Percentiles rank a stretch among this genome's conserved stretches.
Conservation (phyloP, 1,140 invertebrate genomes). For the Penaeus chinensis region DNA sequence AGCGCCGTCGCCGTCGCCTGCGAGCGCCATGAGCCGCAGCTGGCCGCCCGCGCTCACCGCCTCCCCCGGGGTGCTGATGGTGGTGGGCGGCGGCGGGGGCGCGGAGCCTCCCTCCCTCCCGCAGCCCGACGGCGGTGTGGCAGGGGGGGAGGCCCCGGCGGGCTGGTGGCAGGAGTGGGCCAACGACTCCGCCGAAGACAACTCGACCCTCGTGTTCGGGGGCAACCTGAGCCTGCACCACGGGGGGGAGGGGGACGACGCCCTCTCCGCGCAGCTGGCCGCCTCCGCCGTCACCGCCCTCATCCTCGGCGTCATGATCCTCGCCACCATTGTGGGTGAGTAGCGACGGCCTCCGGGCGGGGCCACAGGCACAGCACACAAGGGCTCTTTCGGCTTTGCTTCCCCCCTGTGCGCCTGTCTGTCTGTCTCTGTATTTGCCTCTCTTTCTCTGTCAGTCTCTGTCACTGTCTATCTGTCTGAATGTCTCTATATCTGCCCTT, state of each 20-base stretch:
- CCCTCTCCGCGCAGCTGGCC: neutral
- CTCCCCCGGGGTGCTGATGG: neutral
- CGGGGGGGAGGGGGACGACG: conserved; percentile 9
- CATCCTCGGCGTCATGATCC: conserved; percentile 50
- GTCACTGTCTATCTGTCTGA: too few species aligned
- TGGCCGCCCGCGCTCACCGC: conserved; percentile 13
- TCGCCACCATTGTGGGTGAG: conserved; percentile 52
- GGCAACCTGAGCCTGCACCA: conserved; percentile 2
- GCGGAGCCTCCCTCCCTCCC: neutral
- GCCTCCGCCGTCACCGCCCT: conserved; percentile 31
- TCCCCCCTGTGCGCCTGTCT: neutral
- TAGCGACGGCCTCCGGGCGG: neutral
- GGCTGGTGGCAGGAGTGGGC: conserved; percentile 17
- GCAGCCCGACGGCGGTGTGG: neutral
- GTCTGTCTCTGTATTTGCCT: neutral
- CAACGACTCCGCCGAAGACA: neutral
- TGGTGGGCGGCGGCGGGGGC: neutral
- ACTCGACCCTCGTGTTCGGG: neutral
- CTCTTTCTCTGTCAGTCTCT: conserved; percentile 21
- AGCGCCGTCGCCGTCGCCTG: neutral
- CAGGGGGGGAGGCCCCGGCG: neutral
- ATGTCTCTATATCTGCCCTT: too few species aligned
- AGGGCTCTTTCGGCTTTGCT: too few species aligned
- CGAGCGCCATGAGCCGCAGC: neutral
- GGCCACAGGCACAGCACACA: too few species aligned